A percentile compares a stretch with the other conserved stretches of the same genome.
Evolutionary conservation across 2,113 vertebrate genomes (phyloP).

Genomic region (Myotis lucifugus): DNA sequence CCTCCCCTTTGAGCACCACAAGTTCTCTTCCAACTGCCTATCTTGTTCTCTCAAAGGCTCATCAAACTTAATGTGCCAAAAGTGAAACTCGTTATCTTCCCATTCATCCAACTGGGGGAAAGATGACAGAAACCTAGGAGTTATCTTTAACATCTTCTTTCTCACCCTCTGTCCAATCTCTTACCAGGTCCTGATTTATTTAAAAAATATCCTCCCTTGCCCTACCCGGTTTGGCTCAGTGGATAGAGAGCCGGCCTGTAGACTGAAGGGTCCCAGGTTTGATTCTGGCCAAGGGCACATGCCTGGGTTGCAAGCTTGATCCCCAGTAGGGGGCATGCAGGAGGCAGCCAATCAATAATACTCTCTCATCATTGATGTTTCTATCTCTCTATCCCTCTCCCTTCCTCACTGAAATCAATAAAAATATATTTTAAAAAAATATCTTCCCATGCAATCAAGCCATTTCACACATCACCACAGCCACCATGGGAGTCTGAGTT

Average conservation of each 20-base stretch:
- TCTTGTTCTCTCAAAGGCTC: neutral
- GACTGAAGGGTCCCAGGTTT: no score
- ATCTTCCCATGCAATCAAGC: neutral
- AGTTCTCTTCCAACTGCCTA: neutral
- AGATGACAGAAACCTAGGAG: neutral
- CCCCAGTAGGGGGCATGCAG: no score
- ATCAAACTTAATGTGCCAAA: neutral
- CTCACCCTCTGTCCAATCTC: neutral
- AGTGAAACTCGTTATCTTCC: neutral
- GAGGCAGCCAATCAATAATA: no score
- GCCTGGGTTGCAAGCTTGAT: no score
- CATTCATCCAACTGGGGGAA: neutral
- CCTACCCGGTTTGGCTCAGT: no score
- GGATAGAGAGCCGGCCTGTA: no score
- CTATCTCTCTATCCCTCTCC: no score
- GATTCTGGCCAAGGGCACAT: no score
- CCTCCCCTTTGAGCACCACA: neutral
- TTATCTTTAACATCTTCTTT: neutral
- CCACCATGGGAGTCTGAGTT: rapidly evolving
- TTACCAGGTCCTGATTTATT: neutral
- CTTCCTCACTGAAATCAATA: no score
- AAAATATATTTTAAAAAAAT: neutral
- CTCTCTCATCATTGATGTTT: no score
- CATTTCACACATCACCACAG: neutral
- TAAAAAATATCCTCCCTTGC: neutral